These are phyloP conservation scores for Stigmatopora nigra DNA, from an alignment of 2,113 vertebrate genomes.

Conservation along the genomic window DNA sequence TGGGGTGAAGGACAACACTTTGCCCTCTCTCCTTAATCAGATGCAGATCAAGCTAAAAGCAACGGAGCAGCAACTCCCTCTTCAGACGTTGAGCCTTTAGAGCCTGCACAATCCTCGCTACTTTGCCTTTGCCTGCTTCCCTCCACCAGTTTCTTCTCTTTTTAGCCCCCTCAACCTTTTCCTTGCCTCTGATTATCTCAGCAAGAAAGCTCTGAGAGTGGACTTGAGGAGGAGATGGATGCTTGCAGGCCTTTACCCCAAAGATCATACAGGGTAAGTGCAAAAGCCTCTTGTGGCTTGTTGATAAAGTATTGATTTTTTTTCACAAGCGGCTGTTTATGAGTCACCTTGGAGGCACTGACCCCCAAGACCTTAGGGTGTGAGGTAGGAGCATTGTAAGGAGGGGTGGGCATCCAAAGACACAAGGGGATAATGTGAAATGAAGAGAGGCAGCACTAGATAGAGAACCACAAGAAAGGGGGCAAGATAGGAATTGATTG, in stretches of 20 bases:
- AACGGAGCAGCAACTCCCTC: conserved; percentile 95
- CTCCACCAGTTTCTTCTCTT: conserved; percentile 32
- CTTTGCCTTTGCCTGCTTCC: conserved; percentile 31
- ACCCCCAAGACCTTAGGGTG: conserved; percentile 88
- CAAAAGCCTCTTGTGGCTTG: conserved; percentile 93
- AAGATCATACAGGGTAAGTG: conserved; percentile 97
- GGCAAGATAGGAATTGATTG: conserved; percentile 59
- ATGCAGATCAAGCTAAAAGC: conserved; percentile 97
- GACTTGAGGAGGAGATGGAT: conserved; percentile 58
- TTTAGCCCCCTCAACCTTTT: conserved; percentile 43
- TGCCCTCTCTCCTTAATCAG: conserved; percentile 79
- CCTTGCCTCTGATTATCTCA: conserved; percentile 74
- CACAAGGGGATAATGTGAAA: conserved; percentile 43
- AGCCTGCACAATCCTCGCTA: conserved; percentile 48
- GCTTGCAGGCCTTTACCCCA: conserved; percentile 89
- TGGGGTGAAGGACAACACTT: conserved; percentile 93
- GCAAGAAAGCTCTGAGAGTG: conserved; percentile 63
- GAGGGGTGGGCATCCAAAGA: conserved; percentile 22
- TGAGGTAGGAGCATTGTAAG: conserved; percentile 53
- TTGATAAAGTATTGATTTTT: conserved; percentile 99
- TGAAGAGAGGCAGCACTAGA: conserved; percentile 40
- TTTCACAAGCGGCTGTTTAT: conserved; percentile 79
- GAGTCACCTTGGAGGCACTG: conserved; percentile 97
- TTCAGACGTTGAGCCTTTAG: conserved; percentile 69
- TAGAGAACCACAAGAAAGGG: conserved; percentile 25